phyloP scores from a whole-genome alignment of 2,888 invertebrate species.

The Epinotia demarniana region DNA sequence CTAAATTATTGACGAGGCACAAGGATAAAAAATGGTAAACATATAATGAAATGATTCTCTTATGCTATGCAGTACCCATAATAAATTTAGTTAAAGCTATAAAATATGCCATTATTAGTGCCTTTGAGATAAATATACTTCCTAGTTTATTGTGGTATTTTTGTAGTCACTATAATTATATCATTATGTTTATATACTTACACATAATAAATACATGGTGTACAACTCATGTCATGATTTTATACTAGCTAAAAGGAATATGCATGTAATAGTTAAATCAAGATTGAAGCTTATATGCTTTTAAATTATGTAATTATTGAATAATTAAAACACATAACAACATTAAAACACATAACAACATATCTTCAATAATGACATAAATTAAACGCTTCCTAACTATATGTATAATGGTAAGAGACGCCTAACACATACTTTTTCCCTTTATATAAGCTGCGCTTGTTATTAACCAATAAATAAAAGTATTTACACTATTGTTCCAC shows the following conservation, averaged over 20 bases:
- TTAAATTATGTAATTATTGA: not conserved
- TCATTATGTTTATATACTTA: too few species aligned
- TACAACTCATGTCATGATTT: not conserved
- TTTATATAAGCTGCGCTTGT: not conserved
- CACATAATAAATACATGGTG: not conserved
- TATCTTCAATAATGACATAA: too few species aligned
- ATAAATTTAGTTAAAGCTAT: conserved; percentile 65
- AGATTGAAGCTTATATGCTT: too few species aligned
- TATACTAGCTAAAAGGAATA: not conserved
- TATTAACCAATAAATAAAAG: not conserved
- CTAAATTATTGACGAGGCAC: conserved; percentile 94
- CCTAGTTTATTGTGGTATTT: not conserved
- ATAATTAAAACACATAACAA: not conserved
- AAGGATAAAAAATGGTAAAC: conserved; percentile 93
- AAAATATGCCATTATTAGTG: conserved; percentile 51
- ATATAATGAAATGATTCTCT: conserved; percentile 76
- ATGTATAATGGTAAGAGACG: too few species aligned
- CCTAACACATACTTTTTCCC: not conserved
- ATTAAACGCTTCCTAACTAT: not conserved
- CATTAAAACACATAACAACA: too few species aligned
- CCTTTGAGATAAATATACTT: conserved; percentile 38
- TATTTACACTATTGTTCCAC: not conserved
- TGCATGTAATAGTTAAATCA: conserved; percentile 13
- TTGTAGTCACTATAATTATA: not conserved
- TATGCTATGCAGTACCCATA: conserved; percentile 68